Conservation (phyloP, 2,797 vertebrate species). For the Rhinophrynus dorsalis region DNA sequence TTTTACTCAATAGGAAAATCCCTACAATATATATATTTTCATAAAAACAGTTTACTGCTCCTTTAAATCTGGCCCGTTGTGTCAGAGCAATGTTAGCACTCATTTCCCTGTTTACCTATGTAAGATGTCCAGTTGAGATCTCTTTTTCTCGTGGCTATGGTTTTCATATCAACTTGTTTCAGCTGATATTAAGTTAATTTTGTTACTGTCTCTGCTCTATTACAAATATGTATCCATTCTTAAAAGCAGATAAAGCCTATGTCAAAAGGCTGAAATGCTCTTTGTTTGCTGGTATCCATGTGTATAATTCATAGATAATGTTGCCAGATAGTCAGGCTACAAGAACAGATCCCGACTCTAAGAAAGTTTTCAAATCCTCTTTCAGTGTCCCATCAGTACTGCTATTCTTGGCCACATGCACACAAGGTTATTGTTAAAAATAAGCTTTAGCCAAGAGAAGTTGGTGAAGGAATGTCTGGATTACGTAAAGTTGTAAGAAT, state of each 20-base stretch:
- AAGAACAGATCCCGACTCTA: constrained; percentile 9
- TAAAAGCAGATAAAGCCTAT: constrained; percentile 31
- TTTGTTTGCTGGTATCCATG: constrained; percentile 31
- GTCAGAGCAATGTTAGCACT: too few species aligned
- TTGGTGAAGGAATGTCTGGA: constrained; percentile 37
- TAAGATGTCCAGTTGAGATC: too few species aligned
- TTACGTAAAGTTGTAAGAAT: constrained; percentile 42
- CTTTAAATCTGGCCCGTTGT: too few species aligned
- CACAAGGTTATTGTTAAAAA: constrained; percentile 40
- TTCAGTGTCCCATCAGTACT: constrained; percentile 25
- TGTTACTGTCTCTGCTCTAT: neutral
- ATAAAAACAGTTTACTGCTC: too few species aligned
- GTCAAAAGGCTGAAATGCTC: constrained; percentile 23
- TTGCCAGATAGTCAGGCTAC: constrained; percentile 30
- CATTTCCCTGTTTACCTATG: too few species aligned
- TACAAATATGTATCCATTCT: constrained; percentile 13
- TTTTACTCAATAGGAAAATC: too few species aligned
- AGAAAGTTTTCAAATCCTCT: constrained; percentile 23
- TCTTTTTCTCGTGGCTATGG: too few species aligned
- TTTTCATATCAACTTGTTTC: too few species aligned
- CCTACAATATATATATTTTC: too few species aligned
- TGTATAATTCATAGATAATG: constrained; percentile 16
- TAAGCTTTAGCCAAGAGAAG: constrained; percentile 31
- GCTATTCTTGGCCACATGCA: constrained; percentile 38
- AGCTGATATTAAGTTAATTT: too few species aligned